Evolutionary conservation across 2,113 vertebrate genomes (phyloP), one percentile per base, ranked within the genome.

Genomic region (Calypte anna): DNA sequence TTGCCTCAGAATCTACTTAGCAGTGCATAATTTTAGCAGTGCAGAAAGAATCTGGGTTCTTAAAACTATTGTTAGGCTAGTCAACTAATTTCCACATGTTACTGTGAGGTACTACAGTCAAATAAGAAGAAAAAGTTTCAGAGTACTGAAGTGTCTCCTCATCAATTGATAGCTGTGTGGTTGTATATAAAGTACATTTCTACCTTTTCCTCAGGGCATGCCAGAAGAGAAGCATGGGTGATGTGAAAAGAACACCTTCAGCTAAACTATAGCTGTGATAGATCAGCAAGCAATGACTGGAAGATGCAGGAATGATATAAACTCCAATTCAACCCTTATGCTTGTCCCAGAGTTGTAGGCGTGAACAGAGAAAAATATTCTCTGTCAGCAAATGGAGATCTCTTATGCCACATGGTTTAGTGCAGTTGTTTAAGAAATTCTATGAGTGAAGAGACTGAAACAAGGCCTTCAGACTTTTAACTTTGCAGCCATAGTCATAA

Each of bases 1-100:
- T 92, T 89, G 59, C 80, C 84, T 74, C 72, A 94, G 85, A 97
- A 93, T 96, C 83, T 91, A 94, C 93, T 94, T 94, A 96, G n/a
- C 70, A 90, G 63, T 86, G 93, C 50, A 51, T 78, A 78, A 78
- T 91, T 92, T 86, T 82, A 81, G 48, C 68, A 88, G 46, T 15
- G 24, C n/a, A 63, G 74, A 83, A 51, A 55, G 24, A 82, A 62
- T 3, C 1, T 70, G 70, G 55, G 66, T 86, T 96, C 85, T 90
- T 77, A 82, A 95, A 96, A 50, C 22, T 31, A 12, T 57, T 61
- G 61, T 75, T 90, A 66, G 67, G 50, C 76, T 97, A 24, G 15
- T 91, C 91, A 85, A 80, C 40, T 88, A 62, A 43, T 94, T 95
- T 82, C 48, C 55, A 92, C 31, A 10, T 58, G 79, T 86, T 91